phyloP scores from a whole-genome alignment of 2,113 vertebrate species.

The Labeo catla region DNA sequence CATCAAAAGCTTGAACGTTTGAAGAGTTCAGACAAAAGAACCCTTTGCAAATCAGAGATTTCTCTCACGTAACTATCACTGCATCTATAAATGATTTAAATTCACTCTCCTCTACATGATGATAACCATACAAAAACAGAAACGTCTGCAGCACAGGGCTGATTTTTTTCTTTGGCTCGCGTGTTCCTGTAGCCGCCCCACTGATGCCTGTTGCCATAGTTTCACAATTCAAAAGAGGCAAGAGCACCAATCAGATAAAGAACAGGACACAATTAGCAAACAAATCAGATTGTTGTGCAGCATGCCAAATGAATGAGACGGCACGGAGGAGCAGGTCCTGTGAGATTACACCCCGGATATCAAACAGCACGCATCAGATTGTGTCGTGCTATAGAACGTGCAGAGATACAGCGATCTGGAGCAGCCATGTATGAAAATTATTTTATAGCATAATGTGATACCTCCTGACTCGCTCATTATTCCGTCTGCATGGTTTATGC shows the following conservation, averaged over 20 bases:
- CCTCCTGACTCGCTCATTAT: background rate
- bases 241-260: conserved; percentile 53
- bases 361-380: conserved; percentile 23
- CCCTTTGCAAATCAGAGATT: background rate
- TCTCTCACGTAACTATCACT: conserved; percentile 56
- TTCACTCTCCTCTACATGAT: conserved; percentile 71
- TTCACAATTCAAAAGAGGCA: conserved; percentile 62
- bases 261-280: conserved; percentile 46
- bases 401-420: background rate
- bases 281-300: conserved; percentile 54
- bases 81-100: conserved; percentile 54
- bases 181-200: conserved; percentile 30
- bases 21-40: conserved; percentile 1
- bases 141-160: conserved; percentile 17
- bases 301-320: conserved; percentile 56
- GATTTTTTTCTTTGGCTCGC: conserved; percentile 55
- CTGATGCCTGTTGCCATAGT: conserved; percentile 70
- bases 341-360: conserved; percentile 43
- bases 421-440: conserved; percentile 22
- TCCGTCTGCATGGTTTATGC: background rate
- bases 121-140: conserved; percentile 53
- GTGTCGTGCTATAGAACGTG: conserved; percentile 10
- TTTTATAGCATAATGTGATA: conserved; percentile 53
- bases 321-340: conserved; percentile 45
- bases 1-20: background rate